phyloP scores from a whole-genome alignment of 2,113 vertebrate genomes.

The Platysternon megacephalum region DNA sequence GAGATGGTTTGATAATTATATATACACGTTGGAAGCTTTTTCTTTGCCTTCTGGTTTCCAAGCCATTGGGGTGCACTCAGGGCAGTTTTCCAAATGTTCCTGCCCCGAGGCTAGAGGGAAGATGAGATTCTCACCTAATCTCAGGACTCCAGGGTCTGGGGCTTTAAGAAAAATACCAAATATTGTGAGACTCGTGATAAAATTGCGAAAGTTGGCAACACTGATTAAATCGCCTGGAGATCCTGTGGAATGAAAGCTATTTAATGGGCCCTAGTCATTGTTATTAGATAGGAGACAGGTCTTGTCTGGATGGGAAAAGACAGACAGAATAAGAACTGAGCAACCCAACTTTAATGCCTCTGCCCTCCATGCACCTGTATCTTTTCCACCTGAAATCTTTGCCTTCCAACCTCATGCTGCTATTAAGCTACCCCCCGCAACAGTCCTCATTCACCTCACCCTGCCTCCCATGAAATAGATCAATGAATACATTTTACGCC shows the following conservation, averaged over 20 bases:
- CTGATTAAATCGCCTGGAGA: constrained; percentile 23
- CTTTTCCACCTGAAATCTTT: background rate
- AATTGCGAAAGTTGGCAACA: constrained; percentile 44
- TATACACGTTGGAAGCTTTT: background rate
- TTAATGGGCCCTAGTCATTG: background rate
- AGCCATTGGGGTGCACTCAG: background rate
- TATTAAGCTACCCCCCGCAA: background rate
- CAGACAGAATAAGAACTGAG: background rate
- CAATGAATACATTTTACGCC: background rate
- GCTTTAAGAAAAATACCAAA: background rate
- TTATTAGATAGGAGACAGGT: background rate
- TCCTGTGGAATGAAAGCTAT: background rate
- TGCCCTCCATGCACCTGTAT: background rate
- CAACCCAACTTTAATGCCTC: background rate
- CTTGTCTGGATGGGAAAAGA: background rate
- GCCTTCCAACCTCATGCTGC: background rate
- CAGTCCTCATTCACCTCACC: background rate
- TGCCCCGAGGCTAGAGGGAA: constrained; percentile 12
- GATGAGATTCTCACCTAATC: background rate
- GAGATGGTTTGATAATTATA: background rate
- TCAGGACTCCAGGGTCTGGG: background rate
- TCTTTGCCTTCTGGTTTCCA: background rate
- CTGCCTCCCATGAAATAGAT: background rate
- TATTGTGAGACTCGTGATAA: constrained; percentile 33
- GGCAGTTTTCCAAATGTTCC: background rate